A percentile compares a stretch with the other conserved stretches of the same genome.
These are phyloP conservation scores for Chiloscyllium plagiosum DNA, from an alignment of 2,113 vertebrate genomes.

Conservation along the genomic window DNA sequence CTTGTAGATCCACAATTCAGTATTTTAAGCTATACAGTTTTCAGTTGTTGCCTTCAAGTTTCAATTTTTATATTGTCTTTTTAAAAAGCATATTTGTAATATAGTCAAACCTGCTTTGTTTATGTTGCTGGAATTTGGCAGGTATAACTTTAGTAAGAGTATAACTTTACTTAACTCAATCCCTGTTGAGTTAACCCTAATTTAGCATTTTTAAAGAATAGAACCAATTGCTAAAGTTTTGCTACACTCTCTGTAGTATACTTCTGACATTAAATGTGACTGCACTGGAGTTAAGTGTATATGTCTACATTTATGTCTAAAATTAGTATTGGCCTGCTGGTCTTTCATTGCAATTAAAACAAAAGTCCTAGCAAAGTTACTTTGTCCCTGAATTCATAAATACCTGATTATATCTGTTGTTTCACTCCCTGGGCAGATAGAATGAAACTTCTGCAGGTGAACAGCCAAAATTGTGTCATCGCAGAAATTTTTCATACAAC, in stretches of 20 bases:
- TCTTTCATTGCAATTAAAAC: background rate
- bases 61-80: background rate
- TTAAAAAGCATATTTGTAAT: background rate
- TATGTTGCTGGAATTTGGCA: background rate
- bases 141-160: background rate
- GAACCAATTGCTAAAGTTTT: background rate
- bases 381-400: background rate
- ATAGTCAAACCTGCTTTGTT: background rate
- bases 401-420: background rate
- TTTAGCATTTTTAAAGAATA: background rate
- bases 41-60: background rate
- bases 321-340: background rate
- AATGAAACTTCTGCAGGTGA: background rate
- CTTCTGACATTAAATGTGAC: background rate
- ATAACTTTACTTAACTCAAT: too few relatives aligned
- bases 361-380: background rate
- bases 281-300: background rate
- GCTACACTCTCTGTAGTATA: background rate
- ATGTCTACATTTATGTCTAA: background rate
- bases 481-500: background rate
- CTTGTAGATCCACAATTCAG: too few relatives aligned
- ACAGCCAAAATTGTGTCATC: background rate
- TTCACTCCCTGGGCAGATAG: background rate
- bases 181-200: background rate
- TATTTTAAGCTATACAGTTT: background rate